Evolutionary conservation across 2,888 invertebrate species (phyloP).

Genomic region (Drymonia ruficornis): DNA sequence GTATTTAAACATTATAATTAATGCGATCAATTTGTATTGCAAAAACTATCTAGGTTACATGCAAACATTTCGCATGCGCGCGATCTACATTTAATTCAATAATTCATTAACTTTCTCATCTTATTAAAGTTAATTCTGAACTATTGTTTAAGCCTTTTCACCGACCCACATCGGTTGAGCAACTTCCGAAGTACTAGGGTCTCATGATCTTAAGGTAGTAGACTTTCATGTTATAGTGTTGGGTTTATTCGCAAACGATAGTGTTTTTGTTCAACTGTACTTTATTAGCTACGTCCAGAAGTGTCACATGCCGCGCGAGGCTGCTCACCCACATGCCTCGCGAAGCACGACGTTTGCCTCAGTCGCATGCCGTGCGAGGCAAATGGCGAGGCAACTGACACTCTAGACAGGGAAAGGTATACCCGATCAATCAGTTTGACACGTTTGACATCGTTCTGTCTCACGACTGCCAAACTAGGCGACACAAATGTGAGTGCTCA

Average conservation of each 20-base stretch:
- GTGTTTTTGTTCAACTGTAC: not conserved
- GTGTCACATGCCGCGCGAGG: too few relatives aligned
- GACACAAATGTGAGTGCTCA: too few relatives aligned
- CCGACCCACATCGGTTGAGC: constrained; percentile 4
- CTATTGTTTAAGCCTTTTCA: constrained; percentile 7
- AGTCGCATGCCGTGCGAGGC: too few relatives aligned
- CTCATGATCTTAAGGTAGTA: constrained; percentile 1
- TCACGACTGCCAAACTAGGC: too few relatives aligned
- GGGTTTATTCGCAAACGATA: not conserved
- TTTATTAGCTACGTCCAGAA: too few relatives aligned
- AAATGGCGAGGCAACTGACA: too few relatives aligned
- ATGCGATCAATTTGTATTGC: not conserved
- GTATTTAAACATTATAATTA: not conserved
- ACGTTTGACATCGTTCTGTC: too few relatives aligned
- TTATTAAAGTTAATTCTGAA: constrained; percentile 7
- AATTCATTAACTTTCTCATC: constrained; percentile 4
- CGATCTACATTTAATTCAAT: constrained; percentile 1
- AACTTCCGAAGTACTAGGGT: not conserved
- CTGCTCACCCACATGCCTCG: too few relatives aligned
- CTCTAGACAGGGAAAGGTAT: too few relatives aligned
- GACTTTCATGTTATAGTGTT: not conserved
- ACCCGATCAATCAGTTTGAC: too few relatives aligned
- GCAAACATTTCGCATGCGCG: not conserved
- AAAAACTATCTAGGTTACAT: not conserved
- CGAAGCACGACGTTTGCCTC: too few relatives aligned